Evolutionary conservation across 1,140 invertebrate species (phyloP).

Genomic region (Ctenoplectra terminalis): DNA sequence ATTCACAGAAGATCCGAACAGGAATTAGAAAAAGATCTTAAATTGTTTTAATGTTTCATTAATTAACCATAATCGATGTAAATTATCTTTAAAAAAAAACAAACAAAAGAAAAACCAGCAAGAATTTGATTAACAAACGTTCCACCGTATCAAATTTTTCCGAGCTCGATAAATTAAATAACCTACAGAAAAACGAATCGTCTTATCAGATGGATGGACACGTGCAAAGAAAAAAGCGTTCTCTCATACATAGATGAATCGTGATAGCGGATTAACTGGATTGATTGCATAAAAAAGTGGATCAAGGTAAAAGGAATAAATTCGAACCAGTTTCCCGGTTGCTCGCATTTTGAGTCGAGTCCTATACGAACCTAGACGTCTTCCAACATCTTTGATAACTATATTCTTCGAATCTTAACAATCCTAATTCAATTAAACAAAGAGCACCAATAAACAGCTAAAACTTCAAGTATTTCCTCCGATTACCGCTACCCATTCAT

Average conservation of each 20-base stretch:
- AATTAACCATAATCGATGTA: not conserved
- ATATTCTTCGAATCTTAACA: not conserved
- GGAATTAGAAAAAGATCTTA: not conserved
- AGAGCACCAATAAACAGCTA: not conserved
- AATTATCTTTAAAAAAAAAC: not conserved
- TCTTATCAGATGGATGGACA: conserved; percentile 24
- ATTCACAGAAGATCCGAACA: not conserved
- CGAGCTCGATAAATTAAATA: conserved; percentile 27
- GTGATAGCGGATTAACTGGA: conserved; percentile 51
- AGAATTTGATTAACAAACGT: conserved; percentile 13
- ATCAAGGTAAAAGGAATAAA: conserved; percentile 44
- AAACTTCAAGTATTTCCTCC: not conserved
- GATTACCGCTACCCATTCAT: not conserved
- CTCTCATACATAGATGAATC: conserved; percentile 27
- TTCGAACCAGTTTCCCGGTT: conserved; percentile 40
- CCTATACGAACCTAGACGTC: not conserved
- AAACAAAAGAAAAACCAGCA: not conserved
- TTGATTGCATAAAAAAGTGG: conserved; percentile 43
- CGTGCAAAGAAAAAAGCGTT: conserved; percentile 31
- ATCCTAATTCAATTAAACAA: not conserved
- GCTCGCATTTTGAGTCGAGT: conserved; percentile 29
- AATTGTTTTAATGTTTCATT: not conserved
- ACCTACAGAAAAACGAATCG: not conserved
- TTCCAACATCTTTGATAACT: not conserved
- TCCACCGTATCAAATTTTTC: conserved; percentile 8